These are phyloP conservation scores for Autographa pulchrina DNA, from an alignment of 2,888 invertebrate genomes.

Conservation along the genomic window DNA sequence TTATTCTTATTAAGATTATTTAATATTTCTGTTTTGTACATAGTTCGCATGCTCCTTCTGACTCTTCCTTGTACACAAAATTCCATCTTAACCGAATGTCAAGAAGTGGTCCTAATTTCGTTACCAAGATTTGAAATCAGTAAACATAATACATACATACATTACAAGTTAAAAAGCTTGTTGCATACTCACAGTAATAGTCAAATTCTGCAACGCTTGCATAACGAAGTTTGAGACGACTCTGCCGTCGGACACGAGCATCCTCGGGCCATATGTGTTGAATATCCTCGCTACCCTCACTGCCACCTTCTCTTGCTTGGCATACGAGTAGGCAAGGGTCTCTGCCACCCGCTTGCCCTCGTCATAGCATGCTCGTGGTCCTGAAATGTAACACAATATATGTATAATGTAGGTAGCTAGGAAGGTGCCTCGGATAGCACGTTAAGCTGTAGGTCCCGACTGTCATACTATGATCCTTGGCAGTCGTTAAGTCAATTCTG, in stretches of 20 bases:
- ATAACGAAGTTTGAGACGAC: constrained; percentile 99
- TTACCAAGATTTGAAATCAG: too few species aligned
- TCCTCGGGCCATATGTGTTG: constrained; percentile 99
- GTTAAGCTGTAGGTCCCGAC: too few species aligned
- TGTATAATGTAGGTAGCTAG: background rate
- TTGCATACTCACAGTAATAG: constrained; percentile 94
- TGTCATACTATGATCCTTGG: too few species aligned
- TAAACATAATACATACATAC: too few species aligned
- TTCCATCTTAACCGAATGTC: too few species aligned
- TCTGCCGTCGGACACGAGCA: constrained; percentile 99
- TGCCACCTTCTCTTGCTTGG: constrained; percentile 98
- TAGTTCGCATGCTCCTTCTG: too few species aligned
- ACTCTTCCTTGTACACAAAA: too few species aligned
- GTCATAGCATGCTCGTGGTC: constrained; percentile 99
- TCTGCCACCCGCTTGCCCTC: constrained; percentile 99
- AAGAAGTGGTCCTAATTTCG: too few species aligned
- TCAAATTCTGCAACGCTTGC: constrained; percentile 98
- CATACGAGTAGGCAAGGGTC: constrained; percentile 98
- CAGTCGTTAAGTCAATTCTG: too few species aligned
- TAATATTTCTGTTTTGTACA: too few species aligned
- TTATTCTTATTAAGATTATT: too few species aligned
- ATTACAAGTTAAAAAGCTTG: background rate
- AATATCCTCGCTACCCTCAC: constrained; percentile 99
- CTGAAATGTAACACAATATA: constrained; percentile 77
- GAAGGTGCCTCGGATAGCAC: too few species aligned